Conservation (phyloP, 2,797 vertebrate genomes). For the Hirundo rustica region DNA sequence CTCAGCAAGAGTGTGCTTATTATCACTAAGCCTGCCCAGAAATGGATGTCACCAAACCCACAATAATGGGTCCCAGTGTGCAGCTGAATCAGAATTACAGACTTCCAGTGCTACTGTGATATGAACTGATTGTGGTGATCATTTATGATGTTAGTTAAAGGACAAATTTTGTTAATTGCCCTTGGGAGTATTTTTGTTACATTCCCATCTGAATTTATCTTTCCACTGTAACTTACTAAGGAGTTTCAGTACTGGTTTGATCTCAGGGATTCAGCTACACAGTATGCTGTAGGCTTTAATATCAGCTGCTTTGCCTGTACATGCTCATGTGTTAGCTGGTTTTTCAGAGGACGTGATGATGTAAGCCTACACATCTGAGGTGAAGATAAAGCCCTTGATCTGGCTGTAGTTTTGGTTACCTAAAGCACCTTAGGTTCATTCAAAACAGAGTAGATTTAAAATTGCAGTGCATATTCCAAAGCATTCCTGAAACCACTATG, state of each 20-base stretch:
- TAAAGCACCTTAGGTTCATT: not conserved
- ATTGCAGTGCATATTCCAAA: not conserved
- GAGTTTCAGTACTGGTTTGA: conserved; percentile 8
- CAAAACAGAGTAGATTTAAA: not conserved
- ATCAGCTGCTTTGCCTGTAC: conserved; percentile 15
- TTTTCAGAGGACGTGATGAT: conserved; percentile 13
- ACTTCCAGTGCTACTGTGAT: not conserved
- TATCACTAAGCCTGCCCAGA: not conserved
- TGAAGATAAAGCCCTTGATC: conserved; percentile 7
- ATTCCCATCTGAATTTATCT: not conserved
- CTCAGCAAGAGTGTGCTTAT: not conserved
- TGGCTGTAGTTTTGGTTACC: not conserved
- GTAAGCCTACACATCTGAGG: not conserved
- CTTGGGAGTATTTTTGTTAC: conserved; percentile 18
- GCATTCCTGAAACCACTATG: not conserved
- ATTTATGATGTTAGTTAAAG: not conserved
- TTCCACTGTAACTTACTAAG: not conserved
- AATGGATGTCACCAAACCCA: not conserved
- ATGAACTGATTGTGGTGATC: not conserved
- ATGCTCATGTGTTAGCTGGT: not conserved
- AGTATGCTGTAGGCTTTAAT: not conserved
- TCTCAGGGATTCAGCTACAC: not conserved
- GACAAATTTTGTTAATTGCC: not conserved
- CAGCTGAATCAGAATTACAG: not conserved
- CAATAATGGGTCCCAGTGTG: not conserved